Conservation (phyloP, 2,113 vertebrate species). For the Xenopus borealis region DNA sequence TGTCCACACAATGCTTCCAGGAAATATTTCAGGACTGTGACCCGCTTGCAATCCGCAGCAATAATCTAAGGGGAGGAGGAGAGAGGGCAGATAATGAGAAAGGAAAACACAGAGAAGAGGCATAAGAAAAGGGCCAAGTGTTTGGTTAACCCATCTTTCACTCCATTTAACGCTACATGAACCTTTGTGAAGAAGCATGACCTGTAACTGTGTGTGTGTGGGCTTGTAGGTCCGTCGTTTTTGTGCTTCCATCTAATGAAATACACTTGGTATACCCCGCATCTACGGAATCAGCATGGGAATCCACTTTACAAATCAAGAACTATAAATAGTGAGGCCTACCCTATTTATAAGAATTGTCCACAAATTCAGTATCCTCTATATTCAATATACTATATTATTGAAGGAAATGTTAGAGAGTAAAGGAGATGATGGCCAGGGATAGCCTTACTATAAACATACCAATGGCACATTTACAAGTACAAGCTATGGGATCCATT, state of each 20-base stretch:
- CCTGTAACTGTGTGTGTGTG: neutral
- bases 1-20: conserved; percentile 98
- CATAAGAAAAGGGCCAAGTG: conserved; percentile 42
- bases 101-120: conserved; percentile 59
- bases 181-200: neutral
- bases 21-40: conserved; percentile 98
- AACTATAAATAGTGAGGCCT: no score
- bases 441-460: no score
- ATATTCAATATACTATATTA: no score
- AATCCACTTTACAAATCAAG: no score
- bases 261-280: neutral
- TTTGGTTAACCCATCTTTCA: conserved; percentile 35
- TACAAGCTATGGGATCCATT: no score
- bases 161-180: neutral
- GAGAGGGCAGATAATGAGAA: conserved; percentile 49
- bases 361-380: no score
- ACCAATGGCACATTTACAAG: no score
- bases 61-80: conserved; percentile 76
- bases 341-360: no score
- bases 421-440: no score
- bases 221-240: neutral
- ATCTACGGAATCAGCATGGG: no score
- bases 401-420: no score
- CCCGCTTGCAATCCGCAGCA: conserved; percentile 96
- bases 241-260: no score